phyloP scores from a whole-genome alignment of 2,888 invertebrate genomes.

The Cephus spinipes region DNA sequence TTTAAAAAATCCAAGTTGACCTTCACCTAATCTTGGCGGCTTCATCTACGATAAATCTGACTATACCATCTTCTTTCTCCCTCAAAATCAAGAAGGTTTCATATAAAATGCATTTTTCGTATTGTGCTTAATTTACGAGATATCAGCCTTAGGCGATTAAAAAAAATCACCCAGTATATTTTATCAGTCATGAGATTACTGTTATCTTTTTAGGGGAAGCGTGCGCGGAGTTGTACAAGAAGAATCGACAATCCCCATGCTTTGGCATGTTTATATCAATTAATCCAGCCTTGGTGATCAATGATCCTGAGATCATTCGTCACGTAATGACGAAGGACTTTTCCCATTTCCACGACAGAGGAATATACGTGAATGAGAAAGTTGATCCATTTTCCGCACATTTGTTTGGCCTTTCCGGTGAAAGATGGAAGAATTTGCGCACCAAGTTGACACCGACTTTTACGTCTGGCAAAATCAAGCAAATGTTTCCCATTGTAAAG shows the following conservation, averaged over 20 bases:
- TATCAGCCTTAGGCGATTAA: too few species aligned
- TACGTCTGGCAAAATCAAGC: constrained; percentile 76
- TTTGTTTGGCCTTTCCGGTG: constrained; percentile 71
- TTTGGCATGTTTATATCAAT: constrained; percentile 75
- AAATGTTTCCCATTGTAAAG: constrained; percentile 73
- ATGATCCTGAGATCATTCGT: constrained; percentile 73
- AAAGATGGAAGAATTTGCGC: constrained; percentile 75
- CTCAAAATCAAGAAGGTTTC: too few species aligned
- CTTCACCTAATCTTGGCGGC: too few species aligned
- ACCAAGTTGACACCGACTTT: constrained; percentile 76
- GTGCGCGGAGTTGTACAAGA: neutral
- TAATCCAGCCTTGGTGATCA: constrained; percentile 72
- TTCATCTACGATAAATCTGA: too few species aligned
- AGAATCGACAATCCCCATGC: constrained; percentile 43
- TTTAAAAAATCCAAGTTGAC: too few species aligned
- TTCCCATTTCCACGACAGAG: constrained; percentile 75
- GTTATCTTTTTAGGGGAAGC: neutral
- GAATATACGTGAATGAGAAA: constrained; percentile 72
- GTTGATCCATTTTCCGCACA: constrained; percentile 74
- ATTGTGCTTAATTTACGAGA: too few species aligned
- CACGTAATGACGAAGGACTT: constrained; percentile 74
- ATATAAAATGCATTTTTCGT: too few species aligned
- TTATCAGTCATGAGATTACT: too few species aligned
- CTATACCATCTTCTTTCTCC: too few species aligned
- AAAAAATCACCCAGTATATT: too few species aligned